phyloP scores from a whole-genome alignment of 2,888 invertebrate species.

The Drosophila maculinotata region DNA sequence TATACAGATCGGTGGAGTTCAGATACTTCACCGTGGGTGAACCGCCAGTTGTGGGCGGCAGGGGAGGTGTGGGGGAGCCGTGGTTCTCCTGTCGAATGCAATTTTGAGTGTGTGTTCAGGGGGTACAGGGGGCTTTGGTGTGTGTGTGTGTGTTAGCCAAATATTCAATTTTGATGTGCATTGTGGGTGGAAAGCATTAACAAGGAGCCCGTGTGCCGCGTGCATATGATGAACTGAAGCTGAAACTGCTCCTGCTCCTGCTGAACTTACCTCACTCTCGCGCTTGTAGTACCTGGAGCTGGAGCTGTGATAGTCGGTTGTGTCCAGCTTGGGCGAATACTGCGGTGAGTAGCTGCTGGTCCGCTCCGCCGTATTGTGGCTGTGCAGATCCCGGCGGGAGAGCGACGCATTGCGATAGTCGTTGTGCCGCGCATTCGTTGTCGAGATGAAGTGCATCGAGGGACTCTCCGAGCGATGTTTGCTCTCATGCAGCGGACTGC shows the following conservation, averaged over 20 bases:
- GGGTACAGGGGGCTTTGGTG: constrained; percentile 16
- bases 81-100: constrained; percentile 80
- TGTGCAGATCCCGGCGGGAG: constrained; percentile 73
- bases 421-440: constrained; percentile 82
- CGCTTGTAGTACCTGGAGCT: constrained; percentile 84
- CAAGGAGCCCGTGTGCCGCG: constrained; percentile 42
- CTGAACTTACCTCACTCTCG: constrained; percentile 83
- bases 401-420: constrained; percentile 82
- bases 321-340: constrained; percentile 83
- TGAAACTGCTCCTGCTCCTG: too few relatives aligned
- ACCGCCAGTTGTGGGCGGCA: constrained; percentile 63
- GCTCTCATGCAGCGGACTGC: constrained; percentile 87
- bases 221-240: constrained; percentile 32
- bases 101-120: constrained; percentile 62
- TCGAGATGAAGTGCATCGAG: constrained; percentile 84
- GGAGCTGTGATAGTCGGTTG: constrained; percentile 81
- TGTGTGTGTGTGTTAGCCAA: constrained; percentile 55
- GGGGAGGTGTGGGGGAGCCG: constrained; percentile 68
- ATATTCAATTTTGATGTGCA: constrained; percentile 62
- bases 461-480: constrained; percentile 85
- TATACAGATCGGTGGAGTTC: constrained; percentile 82
- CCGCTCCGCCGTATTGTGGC: constrained; percentile 72
- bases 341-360: constrained; percentile 85
- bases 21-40: constrained; percentile 82
- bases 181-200: constrained; percentile 48